A percentile compares a stretch with the other conserved stretches of the same genome.
These are phyloP conservation scores for Ivindomyrus marchei DNA, from an alignment of 2,113 vertebrate species.

Conservation along the genomic window DNA sequence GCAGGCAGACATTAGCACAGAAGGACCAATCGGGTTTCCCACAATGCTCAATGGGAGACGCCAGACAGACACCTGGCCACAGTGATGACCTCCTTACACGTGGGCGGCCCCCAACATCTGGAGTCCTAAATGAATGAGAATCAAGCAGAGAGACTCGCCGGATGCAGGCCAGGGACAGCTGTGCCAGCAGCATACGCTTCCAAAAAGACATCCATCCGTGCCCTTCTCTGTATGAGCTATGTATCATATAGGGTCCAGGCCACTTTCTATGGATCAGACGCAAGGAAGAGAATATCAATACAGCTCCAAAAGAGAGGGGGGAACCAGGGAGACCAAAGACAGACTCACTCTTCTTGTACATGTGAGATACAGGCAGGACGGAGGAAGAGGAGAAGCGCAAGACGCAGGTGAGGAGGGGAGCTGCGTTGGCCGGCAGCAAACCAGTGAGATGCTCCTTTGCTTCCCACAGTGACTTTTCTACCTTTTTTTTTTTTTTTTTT, in stretches of 20 bases:
- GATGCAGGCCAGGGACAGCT: not conserved
- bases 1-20: not conserved
- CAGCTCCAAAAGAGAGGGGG: not conserved
- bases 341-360: not conserved
- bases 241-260: not conserved
- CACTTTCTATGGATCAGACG: not conserved
- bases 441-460: constrained; percentile 50
- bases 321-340: not conserved
- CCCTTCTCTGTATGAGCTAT: not conserved
- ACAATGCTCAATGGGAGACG: not conserved
- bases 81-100: not conserved
- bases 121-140: not conserved
- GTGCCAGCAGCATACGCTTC: not conserved
- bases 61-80: not conserved
- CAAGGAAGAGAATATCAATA: not conserved
- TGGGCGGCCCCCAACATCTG: not conserved
- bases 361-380: not conserved
- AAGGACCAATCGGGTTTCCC: not conserved
- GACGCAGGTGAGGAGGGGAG: not conserved
- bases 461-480: constrained; percentile 74
- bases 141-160: not conserved
- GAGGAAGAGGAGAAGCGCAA: not conserved
- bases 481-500: constrained; percentile 54
- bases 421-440: not conserved
- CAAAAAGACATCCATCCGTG: not conserved